A percentile compares a stretch with the other conserved stretches of the same genome.
Evolutionary conservation across 2,113 vertebrate species (phyloP).

Genomic region (Cinclus mexicanus): DNA sequence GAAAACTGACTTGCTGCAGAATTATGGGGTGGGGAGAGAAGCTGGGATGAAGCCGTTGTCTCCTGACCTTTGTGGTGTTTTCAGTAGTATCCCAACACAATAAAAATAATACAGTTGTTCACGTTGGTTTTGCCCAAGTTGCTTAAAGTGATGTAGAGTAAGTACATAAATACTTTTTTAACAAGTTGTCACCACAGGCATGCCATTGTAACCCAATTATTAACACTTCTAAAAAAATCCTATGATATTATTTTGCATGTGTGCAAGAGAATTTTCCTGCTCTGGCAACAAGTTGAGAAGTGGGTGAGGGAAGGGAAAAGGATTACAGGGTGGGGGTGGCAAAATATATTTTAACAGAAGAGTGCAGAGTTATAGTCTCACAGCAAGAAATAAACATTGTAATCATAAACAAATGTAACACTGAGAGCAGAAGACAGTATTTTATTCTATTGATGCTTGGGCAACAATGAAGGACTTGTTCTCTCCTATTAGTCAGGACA

Average conservation of each 20-base stretch:
- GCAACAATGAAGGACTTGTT: slow-evolving; percentile 21
- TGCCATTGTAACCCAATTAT: neutral
- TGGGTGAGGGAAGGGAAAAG: neutral
- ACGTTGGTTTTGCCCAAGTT: neutral
- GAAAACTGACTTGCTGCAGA: neutral
- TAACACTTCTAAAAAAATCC: neutral
- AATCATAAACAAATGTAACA: slow-evolving; percentile 53
- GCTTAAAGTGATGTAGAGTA: neutral
- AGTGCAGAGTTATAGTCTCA: neutral
- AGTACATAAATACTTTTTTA: neutral
- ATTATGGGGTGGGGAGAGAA: neutral
- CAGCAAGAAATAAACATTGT: slow-evolving; percentile 37
- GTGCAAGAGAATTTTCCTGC: neutral
- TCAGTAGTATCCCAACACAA: neutral
- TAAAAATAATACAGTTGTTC: neutral
- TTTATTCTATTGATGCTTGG: slow-evolving; percentile 14
- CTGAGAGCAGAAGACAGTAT: slow-evolving; percentile 32
- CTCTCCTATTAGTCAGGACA: neutral
- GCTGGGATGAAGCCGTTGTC: neutral
- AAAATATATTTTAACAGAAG: slow-evolving; percentile 17
- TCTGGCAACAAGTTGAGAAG: neutral
- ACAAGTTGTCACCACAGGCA: neutral
- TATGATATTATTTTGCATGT: neutral
- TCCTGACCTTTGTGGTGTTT: neutral
- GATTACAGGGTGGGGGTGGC: neutral